A percentile compares a stretch with the other conserved stretches of the same genome.
Conservation (phyloP, 1,140 invertebrate species). For the Cherax quadricarinatus region DNA sequence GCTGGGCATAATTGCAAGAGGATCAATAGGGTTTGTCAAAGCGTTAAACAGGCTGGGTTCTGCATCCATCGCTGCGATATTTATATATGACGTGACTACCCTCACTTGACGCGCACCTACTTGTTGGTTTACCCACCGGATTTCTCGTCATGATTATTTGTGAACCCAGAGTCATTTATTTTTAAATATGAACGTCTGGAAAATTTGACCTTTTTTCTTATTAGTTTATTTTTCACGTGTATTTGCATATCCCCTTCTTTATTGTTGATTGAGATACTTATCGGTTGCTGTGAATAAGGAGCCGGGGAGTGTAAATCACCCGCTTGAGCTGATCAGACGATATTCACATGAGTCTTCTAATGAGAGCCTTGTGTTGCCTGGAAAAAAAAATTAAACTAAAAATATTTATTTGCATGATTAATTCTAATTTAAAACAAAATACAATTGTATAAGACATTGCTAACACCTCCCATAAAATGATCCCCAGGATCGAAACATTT, state of each 20-base stretch:
- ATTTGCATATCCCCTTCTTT: neutral
- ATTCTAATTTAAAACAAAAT: no score
- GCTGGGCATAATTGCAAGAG: slow-evolving; percentile 27
- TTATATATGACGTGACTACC: slow-evolving; percentile 43
- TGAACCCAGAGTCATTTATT: neutral
- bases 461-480: no score
- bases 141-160: no score
- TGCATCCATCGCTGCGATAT: slow-evolving; percentile 8
- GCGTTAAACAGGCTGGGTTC: slow-evolving; percentile 46
- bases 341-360: neutral
- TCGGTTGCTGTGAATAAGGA: neutral
- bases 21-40: slow-evolving; percentile 23
- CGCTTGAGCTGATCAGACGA: neutral
- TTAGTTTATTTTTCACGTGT: neutral
- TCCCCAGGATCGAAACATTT: no score
- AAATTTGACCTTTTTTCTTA: neutral
- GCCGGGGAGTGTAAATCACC: neutral
- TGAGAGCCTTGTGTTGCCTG: no score
- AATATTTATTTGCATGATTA: no score
- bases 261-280: neutral
- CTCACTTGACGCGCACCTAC: slow-evolving; percentile 23
- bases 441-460: no score
- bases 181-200: neutral
- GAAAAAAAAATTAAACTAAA: no score
- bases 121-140: neutral